Percentiles rank a stretch among this genome's conserved stretches.
Evolutionary conservation across 2,888 invertebrate genomes (phyloP).

Genomic region (Drosophila dives): DNA sequence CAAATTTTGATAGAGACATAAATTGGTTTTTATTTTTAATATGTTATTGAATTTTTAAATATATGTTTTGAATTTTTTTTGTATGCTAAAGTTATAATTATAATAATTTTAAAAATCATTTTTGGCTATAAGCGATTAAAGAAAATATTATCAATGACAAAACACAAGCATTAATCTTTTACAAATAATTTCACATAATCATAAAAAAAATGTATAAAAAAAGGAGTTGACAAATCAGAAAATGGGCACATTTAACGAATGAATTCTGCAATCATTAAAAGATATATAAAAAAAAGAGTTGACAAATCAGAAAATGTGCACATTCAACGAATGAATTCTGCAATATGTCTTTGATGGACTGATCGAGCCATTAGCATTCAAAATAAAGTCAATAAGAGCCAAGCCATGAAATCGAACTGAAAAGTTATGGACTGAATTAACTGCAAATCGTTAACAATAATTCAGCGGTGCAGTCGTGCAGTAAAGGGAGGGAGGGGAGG

Average conservation of each 20-base stretch:
- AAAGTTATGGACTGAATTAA: constrained; percentile 79
- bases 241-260: neutral
- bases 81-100: too few species aligned
- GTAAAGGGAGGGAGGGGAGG: neutral
- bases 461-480: constrained; percentile 55
- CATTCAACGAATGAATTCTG: neutral
- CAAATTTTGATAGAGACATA: too few species aligned
- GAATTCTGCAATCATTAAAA: constrained; percentile 22
- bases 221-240: constrained; percentile 14
- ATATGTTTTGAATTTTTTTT: too few species aligned
- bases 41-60: too few species aligned
- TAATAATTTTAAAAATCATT: too few species aligned
- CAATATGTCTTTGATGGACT: constrained; percentile 50
- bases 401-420: constrained; percentile 61
- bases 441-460: constrained; percentile 84
- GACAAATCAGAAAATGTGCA: constrained; percentile 14
- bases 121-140: neutral
- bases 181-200: neutral
- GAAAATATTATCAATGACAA: neutral
- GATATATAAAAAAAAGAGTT: neutral
- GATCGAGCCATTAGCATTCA: constrained; percentile 73
- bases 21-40: too few species aligned
- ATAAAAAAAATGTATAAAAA: neutral
- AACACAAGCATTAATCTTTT: neutral
- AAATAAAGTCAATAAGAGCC: constrained; percentile 72